Percentiles rank a stretch among this genome's conserved stretches.
These are phyloP conservation scores for Thymelicus lineola DNA, from an alignment of 2,888 invertebrate genomes.

Conservation along the genomic window DNA sequence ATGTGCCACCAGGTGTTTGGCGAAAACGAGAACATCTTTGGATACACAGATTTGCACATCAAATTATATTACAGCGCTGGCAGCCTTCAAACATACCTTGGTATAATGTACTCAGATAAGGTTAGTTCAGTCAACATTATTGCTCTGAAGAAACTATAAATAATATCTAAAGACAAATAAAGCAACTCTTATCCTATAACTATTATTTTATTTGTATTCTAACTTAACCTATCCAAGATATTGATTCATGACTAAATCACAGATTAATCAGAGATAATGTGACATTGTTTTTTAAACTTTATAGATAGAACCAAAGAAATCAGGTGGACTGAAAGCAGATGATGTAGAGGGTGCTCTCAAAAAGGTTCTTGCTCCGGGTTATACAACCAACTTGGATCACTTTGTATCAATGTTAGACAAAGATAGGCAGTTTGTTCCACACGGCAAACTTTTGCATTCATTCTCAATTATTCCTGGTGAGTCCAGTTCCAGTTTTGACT, in stretches of 20 bases:
- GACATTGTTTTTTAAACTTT: background rate
- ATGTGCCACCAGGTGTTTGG: slow-evolving; percentile 98
- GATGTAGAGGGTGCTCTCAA: slow-evolving; percentile 89
- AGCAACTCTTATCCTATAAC: too few relatives aligned
- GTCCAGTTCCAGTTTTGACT: slow-evolving; percentile 42
- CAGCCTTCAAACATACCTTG: slow-evolving; percentile 92
- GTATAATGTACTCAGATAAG: slow-evolving; percentile 89
- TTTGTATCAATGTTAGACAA: slow-evolving; percentile 89
- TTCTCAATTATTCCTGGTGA: slow-evolving; percentile 80
- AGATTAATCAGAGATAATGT: too few relatives aligned
- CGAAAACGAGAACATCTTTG: slow-evolving; percentile 96
- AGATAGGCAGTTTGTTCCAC: slow-evolving; percentile 91
- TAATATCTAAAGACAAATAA: too few relatives aligned
- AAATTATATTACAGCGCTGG: slow-evolving; percentile 93
- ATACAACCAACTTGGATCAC: slow-evolving; percentile 89
- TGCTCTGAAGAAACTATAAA: too few relatives aligned
- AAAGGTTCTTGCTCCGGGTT: slow-evolving; percentile 89
- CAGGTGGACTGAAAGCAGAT: slow-evolving; percentile 88
- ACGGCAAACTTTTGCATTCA: slow-evolving; percentile 88
- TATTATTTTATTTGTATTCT: too few relatives aligned
- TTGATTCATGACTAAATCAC: too few relatives aligned
- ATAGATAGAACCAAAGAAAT: slow-evolving; percentile 83
- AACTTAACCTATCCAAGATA: too few relatives aligned
- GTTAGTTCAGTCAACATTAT: slow-evolving; percentile 54
- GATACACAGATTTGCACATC: slow-evolving; percentile 93